Evolutionary conservation across 2,113 vertebrate genomes (phyloP).

Genomic region (Megatriorchis doriae): DNA sequence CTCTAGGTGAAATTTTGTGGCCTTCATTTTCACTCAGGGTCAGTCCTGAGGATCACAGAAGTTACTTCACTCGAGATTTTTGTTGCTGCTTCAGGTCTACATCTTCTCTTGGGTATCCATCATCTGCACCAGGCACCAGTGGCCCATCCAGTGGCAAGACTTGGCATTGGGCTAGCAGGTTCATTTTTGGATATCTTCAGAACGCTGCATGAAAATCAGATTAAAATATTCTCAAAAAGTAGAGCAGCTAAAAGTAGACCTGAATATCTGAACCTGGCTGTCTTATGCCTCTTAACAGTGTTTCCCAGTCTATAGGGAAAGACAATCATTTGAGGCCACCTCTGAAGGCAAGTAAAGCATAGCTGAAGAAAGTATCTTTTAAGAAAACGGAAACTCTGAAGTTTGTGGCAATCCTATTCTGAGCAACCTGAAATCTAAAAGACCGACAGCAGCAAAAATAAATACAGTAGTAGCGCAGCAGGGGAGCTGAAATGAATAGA

Average conservation of each 20-base stretch:
- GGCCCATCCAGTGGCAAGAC: not conserved
- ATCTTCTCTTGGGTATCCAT: not conserved
- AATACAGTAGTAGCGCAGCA: not conserved
- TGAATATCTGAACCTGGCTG: not conserved
- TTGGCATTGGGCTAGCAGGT: not conserved
- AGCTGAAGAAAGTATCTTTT: not conserved
- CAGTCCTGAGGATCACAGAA: not conserved
- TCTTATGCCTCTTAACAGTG: not conserved
- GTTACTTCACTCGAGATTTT: not conserved
- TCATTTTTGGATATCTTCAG: not conserved
- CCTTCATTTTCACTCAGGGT: not conserved
- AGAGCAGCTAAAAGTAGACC: not conserved
- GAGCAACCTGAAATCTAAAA: not conserved
- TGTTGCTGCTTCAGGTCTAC: not conserved
- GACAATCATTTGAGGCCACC: not conserved
- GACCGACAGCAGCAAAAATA: not conserved
- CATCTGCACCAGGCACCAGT: not conserved
- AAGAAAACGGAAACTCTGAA: not conserved
- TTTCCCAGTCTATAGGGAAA: not conserved
- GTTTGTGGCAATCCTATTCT: not conserved
- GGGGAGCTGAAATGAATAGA: not conserved
- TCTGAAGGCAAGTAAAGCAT: not conserved
- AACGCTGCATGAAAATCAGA: not conserved
- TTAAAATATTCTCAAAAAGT: not conserved
- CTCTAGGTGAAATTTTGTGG: not conserved